Evolutionary conservation across 2,113 vertebrate genomes (phyloP), one percentile per base, ranked within the genome.

Genomic region (Phalacrocorax pelagicus): DNA sequence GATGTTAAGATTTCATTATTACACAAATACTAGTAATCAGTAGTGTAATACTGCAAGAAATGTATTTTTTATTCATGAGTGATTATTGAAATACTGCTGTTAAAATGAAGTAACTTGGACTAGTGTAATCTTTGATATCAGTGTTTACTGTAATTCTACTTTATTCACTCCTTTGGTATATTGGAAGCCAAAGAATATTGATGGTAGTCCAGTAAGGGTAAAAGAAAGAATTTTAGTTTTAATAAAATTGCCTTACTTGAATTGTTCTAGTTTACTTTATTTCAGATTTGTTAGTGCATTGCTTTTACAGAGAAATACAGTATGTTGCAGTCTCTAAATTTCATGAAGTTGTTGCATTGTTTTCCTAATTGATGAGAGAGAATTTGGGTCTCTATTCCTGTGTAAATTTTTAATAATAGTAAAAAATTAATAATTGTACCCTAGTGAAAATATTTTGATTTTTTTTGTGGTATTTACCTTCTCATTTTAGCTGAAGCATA

Each of bases 401-500:
- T 96, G 82, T 97, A 98, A 97, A 96, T 98, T 94, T 96, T 95
- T 88, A 84, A 75, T 81, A 96, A 86, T 94, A 95, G 83, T 88
- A 95, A 82, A 94, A 97, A 92, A 95, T 84, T 84, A 92, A 81
- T 93, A 96, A 97, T 90, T 97, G 96, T 97, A 97, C 97, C 95
- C 97, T 87, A 97, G 81, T 97, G 85, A 96, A 97, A 97, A 96
- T 97, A 97, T 96, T 97, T 97, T 97, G 96, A 97, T 97, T 94
- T 97, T 94, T 97, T 97, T 95, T 97, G 94, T 97, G 95, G 97
- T 97, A 97, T 97, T 97, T 97, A 96, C 95, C 96, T 97, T 97
- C 94, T 97, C 96, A 97, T 97, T 97, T 97, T 97, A 97, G 97
- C 96, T 89, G 96, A 97, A 96, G 96, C 97, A 96, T 97, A 96